Base-by-base conservation (phyloP, 2,888 invertebrate species). In the Eledone cirrhosa region DNA sequence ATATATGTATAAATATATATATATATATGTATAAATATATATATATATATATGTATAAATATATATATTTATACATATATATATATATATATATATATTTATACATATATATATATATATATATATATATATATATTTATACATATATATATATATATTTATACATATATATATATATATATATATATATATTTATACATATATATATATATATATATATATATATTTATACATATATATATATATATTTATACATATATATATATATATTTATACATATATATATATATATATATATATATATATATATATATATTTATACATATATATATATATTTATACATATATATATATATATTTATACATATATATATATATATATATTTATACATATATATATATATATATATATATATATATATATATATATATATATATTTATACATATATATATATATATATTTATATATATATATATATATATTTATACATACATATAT, bases 331-430 rank as follows among this genome's bases (percentile, higher is more conserved):
- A 53, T 16, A 53, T 16, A 16, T 53, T 13, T 53, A 19, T 53
- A 53, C 19, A 19, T 53, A 53, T 53, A 53, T 53, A 53, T 53
- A 53, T 53, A 53, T 53, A 53, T 53, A 19, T 53, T 16, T 53
- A 13, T 53, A 53, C 19, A 19, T 53, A 53, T 53, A 53, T 53
- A 19, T 53, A 53, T 53, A 19, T 53, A 53, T 53, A 16, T 53
- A 53, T 53, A 53, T 53, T 16, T 53, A 53, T 53, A 53, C 19
- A 19, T 53, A 53, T 53, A 19, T 53, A 53, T 53, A 19, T 53
- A 53, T 53, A 53, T 53, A 53, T 53, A 53, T 53, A 53, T 53
- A 19, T 53, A 53, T 53, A 53, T 53, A 53, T 53, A 53, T 53
- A 19, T 53, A 53, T 53, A 53, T 53, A 53, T 53, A 53, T 53